A percentile compares a stretch with the other conserved stretches of the same genome.
Conservation (phyloP, 2,113 vertebrate genomes). For the Rhinoptilus africanus region DNA sequence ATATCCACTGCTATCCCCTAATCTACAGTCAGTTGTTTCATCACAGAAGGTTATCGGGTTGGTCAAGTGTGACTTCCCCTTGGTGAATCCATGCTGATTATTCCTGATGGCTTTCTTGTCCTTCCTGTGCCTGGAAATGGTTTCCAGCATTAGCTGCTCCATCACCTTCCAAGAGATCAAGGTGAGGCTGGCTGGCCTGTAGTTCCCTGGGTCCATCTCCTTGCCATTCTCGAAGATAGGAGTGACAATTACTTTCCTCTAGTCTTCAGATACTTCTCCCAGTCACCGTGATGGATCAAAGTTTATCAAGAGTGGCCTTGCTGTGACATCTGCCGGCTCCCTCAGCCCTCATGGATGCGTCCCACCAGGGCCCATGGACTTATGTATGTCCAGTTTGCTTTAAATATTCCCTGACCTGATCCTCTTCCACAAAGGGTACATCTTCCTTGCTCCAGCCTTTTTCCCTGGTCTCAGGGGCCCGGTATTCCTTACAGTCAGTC, state of each 20-base stretch:
- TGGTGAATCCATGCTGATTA: not conserved
- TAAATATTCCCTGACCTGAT: not conserved
- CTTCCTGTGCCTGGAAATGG: not conserved
- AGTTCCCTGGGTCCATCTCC: not conserved
- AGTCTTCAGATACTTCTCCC: not conserved
- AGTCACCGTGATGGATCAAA: not conserved
- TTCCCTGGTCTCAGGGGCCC: not conserved
- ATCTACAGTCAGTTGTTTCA: not conserved
- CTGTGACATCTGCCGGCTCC: not conserved
- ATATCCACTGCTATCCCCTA: not conserved
- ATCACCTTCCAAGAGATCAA: not conserved
- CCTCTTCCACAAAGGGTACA: not conserved
- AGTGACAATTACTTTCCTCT: not conserved
- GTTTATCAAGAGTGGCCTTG: not conserved
- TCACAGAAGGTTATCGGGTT: not conserved
- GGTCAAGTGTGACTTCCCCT: not conserved
- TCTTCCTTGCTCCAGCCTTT: not conserved
- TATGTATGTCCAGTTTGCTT: not conserved
- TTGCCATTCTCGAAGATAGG: not conserved
- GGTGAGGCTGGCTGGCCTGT: not conserved
- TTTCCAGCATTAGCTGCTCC: not conserved
- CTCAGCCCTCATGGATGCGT: not conserved
- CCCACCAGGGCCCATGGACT: not conserved
- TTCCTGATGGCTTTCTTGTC: not conserved
- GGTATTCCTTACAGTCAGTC: not conserved